Base-by-base conservation (phyloP, 2,888 invertebrate genomes). In the Eilema sororculum region DNA sequence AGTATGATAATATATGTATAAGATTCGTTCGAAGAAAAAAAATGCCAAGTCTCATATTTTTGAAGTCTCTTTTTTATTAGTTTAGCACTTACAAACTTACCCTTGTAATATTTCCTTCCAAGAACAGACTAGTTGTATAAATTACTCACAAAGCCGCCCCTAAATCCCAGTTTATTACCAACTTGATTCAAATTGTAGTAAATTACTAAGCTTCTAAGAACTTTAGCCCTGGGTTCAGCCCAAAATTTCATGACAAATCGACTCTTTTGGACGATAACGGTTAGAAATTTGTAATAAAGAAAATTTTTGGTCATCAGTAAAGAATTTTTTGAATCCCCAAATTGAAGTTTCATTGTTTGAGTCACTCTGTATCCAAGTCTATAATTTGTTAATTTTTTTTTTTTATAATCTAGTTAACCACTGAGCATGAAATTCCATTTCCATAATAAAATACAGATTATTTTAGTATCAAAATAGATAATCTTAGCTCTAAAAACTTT, bases 161-260 rank as follows among this genome's bases (percentile, higher is more conserved):
- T 13, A 46, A 67, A 46, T 24, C 59, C 5, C 10, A 66, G 8
- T 60, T 59, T 28, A 46, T 60, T 28, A 46, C n/a, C 25, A 41
- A 67, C 41, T 59, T 46, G 22, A 28, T 61, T 60, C 24, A 52
- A 61, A 30, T 24, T 33, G 60, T 57, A 65, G 57, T 57, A 56
- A 65, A 65, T 65, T 33, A 56, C 13, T 24, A 57, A 16, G 52
- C 57, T 57, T 5, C n/a, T 22, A 33, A 56, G 22, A 65, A 65
- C 30, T 28, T 33, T 37, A 22, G 22, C 13, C 33, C 13, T 28
- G 5, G 10, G 33, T 56, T 33, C 33, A 10, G 13, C 2, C 5
- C 33, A 57, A 57, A 65, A 57, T 65, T 30, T 24, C 22, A 56
- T 57, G 65, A 65, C 33, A 65, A 65, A 65, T 65, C 22, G 24